These are phyloP conservation scores for Dione juno DNA, from an alignment of 2,888 invertebrate species.

Conservation along the genomic window DNA sequence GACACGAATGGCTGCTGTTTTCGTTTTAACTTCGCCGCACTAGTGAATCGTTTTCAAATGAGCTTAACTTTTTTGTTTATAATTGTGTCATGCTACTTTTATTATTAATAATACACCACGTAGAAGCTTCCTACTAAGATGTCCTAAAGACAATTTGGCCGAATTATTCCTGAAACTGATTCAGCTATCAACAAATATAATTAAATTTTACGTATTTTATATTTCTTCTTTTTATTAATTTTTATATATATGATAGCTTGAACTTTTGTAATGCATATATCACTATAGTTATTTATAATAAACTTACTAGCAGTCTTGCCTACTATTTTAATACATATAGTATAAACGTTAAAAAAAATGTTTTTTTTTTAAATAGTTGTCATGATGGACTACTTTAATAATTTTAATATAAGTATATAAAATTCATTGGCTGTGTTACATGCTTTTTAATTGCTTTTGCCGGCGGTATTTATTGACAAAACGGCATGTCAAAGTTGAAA, in stretches of 20 bases:
- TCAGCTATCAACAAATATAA: background rate
- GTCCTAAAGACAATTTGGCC: background rate
- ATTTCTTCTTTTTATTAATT: too few relatives aligned
- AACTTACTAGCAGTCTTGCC: too few relatives aligned
- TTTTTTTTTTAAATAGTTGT: too few relatives aligned
- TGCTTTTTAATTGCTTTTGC: slow-evolving; percentile 19
- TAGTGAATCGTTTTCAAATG: slow-evolving; percentile 37
- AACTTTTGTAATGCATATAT: too few relatives aligned
- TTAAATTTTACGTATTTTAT: too few relatives aligned
- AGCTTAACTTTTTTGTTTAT: slow-evolving; percentile 22
- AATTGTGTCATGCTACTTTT: slow-evolving; percentile 22
- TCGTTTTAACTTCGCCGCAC: slow-evolving; percentile 40
- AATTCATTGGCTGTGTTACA: slow-evolving; percentile 7
- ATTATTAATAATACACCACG: background rate
- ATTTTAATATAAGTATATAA: slow-evolving; percentile 7
- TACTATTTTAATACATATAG: too few relatives aligned
- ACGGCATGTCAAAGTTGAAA: slow-evolving; percentile 27
- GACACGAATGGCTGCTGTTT: slow-evolving; percentile 41
- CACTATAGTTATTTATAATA: too few relatives aligned
- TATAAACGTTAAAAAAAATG: background rate
- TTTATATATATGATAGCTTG: too few relatives aligned
- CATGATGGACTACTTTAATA: slow-evolving; percentile 18
- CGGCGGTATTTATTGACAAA: slow-evolving; percentile 26
- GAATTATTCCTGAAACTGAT: background rate
- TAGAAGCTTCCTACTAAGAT: background rate